These are phyloP conservation scores for Leptonema lineaticorne DNA, from an alignment of 1,140 invertebrate genomes.

Conservation along the genomic window DNA sequence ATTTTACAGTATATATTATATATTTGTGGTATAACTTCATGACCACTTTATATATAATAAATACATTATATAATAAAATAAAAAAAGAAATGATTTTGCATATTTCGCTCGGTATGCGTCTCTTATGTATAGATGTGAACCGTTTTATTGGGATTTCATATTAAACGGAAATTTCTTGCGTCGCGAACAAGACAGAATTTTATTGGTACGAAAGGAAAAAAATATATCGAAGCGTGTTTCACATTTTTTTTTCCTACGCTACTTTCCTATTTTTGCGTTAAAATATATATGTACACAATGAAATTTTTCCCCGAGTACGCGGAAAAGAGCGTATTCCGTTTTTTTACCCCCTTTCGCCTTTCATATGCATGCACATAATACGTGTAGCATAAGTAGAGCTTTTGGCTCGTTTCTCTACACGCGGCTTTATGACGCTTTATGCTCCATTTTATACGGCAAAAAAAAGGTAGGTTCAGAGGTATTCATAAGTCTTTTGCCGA, in stretches of 20 bases:
- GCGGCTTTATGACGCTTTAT: constrained; percentile 30
- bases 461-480: no score
- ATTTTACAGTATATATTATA: no score
- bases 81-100: no score
- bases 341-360: no score
- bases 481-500: constrained; percentile 37
- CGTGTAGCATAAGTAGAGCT: background rate
- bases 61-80: no score
- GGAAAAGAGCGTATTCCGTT: background rate
- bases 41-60: no score
- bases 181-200: constrained; percentile 1
- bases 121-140: constrained; percentile 7
- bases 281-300: constrained; percentile 16
- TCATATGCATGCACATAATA: no score
- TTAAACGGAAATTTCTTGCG: constrained; percentile 16
- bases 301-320: background rate
- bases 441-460: constrained; percentile 38
- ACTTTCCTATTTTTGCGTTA: background rate
- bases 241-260: background rate
- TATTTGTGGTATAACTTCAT: no score
- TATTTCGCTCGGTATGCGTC: no score
- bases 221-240: background rate
- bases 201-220: constrained; percentile 6
- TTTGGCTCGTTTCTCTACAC: constrained; percentile 11
- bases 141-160: constrained; percentile 17